These are phyloP conservation scores for Molanna angustata DNA, from an alignment of 2,888 invertebrate species.

Conservation along the genomic window DNA sequence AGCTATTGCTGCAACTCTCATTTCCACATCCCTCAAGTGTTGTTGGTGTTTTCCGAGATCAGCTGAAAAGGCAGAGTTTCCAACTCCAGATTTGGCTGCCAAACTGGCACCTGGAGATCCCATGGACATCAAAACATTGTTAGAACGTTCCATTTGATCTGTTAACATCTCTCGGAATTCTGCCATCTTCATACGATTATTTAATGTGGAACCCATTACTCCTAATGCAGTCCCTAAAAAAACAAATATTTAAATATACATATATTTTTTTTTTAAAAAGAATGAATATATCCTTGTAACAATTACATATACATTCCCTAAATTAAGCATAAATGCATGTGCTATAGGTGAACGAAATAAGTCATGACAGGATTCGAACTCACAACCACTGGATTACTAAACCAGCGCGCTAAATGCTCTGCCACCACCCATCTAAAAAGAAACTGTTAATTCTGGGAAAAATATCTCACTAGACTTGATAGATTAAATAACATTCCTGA, in stretches of 20 bases:
- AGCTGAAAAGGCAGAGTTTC: not conserved
- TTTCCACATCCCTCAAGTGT: slow-evolving; percentile 46
- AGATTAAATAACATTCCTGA: too few species aligned
- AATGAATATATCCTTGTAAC: too few species aligned
- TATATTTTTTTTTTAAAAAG: too few species aligned
- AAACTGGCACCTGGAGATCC: slow-evolving; percentile 37
- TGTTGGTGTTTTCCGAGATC: slow-evolving; percentile 35
- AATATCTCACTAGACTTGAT: too few species aligned
- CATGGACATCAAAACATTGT: slow-evolving; percentile 48
- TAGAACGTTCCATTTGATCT: slow-evolving; percentile 52
- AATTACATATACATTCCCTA: too few species aligned
- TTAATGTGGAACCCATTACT: slow-evolving; percentile 63
- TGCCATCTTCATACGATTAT: slow-evolving; percentile 63
- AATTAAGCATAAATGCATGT: too few species aligned
- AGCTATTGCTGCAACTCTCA: slow-evolving; percentile 47
- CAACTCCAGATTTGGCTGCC: not conserved
- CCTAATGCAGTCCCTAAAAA: slow-evolving; percentile 58
- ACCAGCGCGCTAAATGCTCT: too few species aligned
- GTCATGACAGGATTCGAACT: too few species aligned
- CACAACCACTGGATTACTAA: too few species aligned
- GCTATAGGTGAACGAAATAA: too few species aligned
- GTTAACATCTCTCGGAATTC: slow-evolving; percentile 61
- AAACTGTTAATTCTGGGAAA: too few species aligned
- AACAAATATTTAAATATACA: not conserved
- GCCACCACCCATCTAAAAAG: too few species aligned